phyloP scores from a whole-genome alignment of 2,888 invertebrate genomes.

The Desoria tigrina region DNA sequence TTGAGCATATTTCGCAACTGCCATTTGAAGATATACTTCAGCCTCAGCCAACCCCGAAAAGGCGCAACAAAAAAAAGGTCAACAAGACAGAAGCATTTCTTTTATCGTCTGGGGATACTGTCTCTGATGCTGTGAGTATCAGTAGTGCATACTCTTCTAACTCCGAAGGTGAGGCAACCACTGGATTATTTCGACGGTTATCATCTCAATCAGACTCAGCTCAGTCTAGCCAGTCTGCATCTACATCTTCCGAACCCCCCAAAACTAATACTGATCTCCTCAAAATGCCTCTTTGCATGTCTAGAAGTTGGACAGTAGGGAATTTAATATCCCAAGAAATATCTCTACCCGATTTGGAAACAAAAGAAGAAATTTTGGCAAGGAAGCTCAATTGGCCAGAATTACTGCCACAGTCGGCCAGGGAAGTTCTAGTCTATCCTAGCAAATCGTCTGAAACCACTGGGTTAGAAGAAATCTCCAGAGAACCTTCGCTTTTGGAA shows the following conservation, averaged over 20 bases:
- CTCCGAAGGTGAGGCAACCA: slow-evolving; percentile 46
- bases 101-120: slow-evolving; percentile 42
- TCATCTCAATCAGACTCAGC: slow-evolving; percentile 7
- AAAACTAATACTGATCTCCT: slow-evolving; percentile 6
- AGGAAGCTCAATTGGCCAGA: slow-evolving; percentile 63
- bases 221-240: slow-evolving; percentile 1
- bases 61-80: slow-evolving; percentile 55
- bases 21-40: slow-evolving; percentile 68
- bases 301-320: not conserved
- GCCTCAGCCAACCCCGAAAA: slow-evolving; percentile 64
- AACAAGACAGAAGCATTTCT: slow-evolving; percentile 7
- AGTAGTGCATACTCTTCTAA: slow-evolving; percentile 42
- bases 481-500: not conserved
- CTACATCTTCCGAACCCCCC: slow-evolving; percentile 5
- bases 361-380: slow-evolving; percentile 72
- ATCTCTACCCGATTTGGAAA: slow-evolving; percentile 63
- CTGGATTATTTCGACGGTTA: not conserved
- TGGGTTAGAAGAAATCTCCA: not conserved
- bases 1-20: slow-evolving; percentile 68
- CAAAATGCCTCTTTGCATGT: not conserved
- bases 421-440: slow-evolving; percentile 16
- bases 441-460: not conserved
- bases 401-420: slow-evolving; percentile 31
- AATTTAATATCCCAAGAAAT: not conserved
- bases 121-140: slow-evolving; percentile 52